Base-by-base conservation (phyloP, 2,113 vertebrate genomes). In the Montifringilla adamsi region DNA sequence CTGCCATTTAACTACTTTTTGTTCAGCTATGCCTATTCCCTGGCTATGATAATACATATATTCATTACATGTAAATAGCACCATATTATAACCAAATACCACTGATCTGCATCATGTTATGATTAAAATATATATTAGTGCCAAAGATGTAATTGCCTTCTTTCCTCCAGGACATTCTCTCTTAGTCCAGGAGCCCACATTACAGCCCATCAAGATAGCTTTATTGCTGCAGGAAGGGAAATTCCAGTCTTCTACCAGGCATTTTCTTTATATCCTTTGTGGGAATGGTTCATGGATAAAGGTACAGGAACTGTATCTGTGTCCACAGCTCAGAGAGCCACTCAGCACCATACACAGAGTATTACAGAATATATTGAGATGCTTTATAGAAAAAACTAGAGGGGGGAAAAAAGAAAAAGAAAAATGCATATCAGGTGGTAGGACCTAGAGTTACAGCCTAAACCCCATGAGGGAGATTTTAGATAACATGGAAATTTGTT, bases 1-100 rank as follows among this genome's bases (percentile, higher is more conserved):
- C 63, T 87, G 73, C 52, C 17, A 3, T 72, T 87, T 74, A 90
- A 78, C 62, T 85, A 15, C 46, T 56, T 96, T 85, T 82, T 87
- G 52, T 81, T 94, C 89, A 93, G 37, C 69, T 93, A 24, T n/a
- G 49, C 68, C 86, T 94, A 58, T 69, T 94, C 53, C 49, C 81
- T 26, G 86, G 56, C 85, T 67, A 46, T 49, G 74, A 88, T 74
- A 83, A 90, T 63, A 66, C 27, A n/a, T 50, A 75, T 52, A 89
- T 89, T 93, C 77, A 87, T 84, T 81, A 75, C 60, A 75, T 39
- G 56, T 56, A 96, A 88, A 93, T 67, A 84, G 72, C 76, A 43
- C 50, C 1, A 2, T 39, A 53, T 50, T 62, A 83, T 69, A 95
- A 56, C 56, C 58, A 93, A 90, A 87, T 76, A 53, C 62, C 82